phyloP scores from a whole-genome alignment of 2,797 vertebrate species.

The Hydrocynus forskahlii region DNA sequence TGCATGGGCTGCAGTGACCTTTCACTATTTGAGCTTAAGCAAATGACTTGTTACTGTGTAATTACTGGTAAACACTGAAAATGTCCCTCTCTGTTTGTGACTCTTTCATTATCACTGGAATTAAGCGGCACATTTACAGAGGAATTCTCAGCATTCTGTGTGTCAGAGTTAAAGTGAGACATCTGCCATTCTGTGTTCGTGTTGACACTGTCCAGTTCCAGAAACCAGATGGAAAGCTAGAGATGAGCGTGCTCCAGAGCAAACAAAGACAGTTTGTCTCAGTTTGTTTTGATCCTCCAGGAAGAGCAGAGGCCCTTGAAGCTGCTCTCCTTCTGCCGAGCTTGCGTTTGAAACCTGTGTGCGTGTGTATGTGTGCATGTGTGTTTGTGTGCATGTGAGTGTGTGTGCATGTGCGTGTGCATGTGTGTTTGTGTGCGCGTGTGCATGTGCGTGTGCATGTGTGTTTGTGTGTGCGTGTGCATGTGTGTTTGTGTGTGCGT shows the following conservation, averaged over 20 bases:
- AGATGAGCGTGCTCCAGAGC: constrained; percentile 43
- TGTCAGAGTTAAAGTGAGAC: constrained; percentile 31
- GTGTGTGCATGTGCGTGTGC: too few species aligned
- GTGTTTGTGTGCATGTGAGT: too few species aligned
- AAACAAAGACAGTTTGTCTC: constrained; percentile 49
- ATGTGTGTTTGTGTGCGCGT: too few species aligned
- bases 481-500: too few species aligned
- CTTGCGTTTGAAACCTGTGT: constrained; percentile 26
- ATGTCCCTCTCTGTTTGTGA: too few species aligned
- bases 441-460: too few species aligned
- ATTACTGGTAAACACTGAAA: too few species aligned
- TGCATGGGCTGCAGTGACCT: too few species aligned
- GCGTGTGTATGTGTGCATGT: constrained; percentile 15
- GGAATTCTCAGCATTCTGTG: constrained; percentile 40
- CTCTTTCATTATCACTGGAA: constrained; percentile 2
- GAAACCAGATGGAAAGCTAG: constrained; percentile 47
- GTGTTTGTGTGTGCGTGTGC: too few species aligned
- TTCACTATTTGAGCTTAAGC: too few species aligned
- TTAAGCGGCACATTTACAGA: background rate
- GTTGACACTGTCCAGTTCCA: constrained; percentile 39
- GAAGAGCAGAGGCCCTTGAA: constrained; percentile 45
- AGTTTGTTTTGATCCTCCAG: constrained; percentile 65
- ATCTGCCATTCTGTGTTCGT: constrained; percentile 12
- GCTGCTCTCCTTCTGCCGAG: constrained; percentile 37
- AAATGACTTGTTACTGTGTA: too few species aligned